A percentile compares a stretch with the other conserved stretches of the same genome.
Evolutionary conservation across 2,113 vertebrate genomes (phyloP).

Genomic region (Cyphomyrus plagiostoma): DNA sequence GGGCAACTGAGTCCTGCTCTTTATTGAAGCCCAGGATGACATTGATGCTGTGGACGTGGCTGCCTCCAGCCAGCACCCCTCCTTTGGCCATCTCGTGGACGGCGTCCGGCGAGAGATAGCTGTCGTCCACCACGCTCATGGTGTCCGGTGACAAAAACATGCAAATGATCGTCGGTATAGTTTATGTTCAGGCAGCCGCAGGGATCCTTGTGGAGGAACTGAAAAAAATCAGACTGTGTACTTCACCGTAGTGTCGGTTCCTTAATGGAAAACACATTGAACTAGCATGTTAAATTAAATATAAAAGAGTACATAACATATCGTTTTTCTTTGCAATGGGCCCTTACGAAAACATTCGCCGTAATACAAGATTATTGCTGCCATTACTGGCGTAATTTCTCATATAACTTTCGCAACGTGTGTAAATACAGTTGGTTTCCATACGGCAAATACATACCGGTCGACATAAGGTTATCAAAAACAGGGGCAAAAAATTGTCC

Average conservation of each 20-base stretch:
- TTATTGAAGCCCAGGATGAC: conserved; percentile 71
- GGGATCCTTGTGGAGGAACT: not conserved
- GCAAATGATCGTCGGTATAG: conserved; percentile 33
- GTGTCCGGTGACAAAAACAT: conserved; percentile 71
- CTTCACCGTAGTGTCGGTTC: not conserved
- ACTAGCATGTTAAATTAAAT: not conserved
- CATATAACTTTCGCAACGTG: not conserved
- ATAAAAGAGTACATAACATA: not conserved
- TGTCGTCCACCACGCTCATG: conserved; percentile 69
- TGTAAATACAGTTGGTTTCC: not conserved
- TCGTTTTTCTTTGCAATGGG: not conserved
- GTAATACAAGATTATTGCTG: not conserved
- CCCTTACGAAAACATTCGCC: not conserved
- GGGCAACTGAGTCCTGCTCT: conserved; percentile 60
- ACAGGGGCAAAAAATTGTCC: not conserved
- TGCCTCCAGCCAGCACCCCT: conserved; percentile 44
- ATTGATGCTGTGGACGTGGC: conserved; percentile 68
- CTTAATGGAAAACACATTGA: not conserved
- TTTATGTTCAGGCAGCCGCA: not conserved
- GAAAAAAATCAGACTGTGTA: not conserved
- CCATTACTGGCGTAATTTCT: not conserved
- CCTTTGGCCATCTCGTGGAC: conserved; percentile 67
- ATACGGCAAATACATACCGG: not conserved
- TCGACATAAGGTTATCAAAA: not conserved
- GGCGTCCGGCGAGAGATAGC: conserved; percentile 62